Evolutionary conservation across 2,888 invertebrate genomes (phyloP).

Genomic region (Oligia fasciuncula): DNA sequence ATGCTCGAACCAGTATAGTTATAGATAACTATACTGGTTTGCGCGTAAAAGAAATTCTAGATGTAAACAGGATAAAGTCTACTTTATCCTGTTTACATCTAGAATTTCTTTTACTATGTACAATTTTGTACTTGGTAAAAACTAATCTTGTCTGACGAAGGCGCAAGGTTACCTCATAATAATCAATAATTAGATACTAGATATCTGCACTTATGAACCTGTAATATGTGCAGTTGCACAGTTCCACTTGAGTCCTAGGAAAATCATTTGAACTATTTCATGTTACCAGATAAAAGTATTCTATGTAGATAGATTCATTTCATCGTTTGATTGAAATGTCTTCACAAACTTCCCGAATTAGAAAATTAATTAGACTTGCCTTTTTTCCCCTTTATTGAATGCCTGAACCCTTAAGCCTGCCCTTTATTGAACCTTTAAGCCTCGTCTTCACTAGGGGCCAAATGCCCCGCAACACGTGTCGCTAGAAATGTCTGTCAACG

Average conservation of each 20-base stretch:
- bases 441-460: neutral
- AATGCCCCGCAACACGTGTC: neutral
- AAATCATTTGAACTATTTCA: neutral
- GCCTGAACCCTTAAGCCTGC: too few species aligned
- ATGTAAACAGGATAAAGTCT: too few species aligned
- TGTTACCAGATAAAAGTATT: neutral
- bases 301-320: neutral
- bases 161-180: neutral
- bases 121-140: neutral
- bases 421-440: neutral
- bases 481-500: neutral
- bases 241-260: too few species aligned
- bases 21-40: neutral
- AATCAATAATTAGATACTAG: too few species aligned
- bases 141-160: neutral
- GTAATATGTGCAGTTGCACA: neutral
- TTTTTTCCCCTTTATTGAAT: neutral
- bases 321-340: neutral
- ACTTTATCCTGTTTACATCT: neutral
- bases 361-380: neutral
- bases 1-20: conserved; percentile 1
- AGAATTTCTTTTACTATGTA: neutral
- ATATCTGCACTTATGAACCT: too few species aligned
- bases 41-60: too few species aligned
- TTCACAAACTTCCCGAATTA: neutral